Percentiles rank a stretch among this genome's conserved stretches.
Conservation (phyloP, 2,797 vertebrate species). For the Chrysolophus pictus region DNA sequence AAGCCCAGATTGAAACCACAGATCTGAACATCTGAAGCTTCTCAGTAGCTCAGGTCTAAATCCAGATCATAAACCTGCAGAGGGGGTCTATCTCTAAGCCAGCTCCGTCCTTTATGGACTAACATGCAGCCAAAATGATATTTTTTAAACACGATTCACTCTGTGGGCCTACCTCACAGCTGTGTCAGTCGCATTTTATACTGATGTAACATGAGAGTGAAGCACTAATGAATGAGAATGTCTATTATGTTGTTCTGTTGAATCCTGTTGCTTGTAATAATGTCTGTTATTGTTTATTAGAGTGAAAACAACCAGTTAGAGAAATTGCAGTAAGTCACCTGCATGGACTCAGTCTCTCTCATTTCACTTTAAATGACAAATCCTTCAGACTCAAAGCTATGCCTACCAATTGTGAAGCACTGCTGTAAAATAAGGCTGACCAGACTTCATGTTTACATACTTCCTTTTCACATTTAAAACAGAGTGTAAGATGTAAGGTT, state of each 20-base stretch:
- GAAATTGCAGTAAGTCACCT: background rate
- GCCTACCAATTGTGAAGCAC: background rate
- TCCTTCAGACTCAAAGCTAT: background rate
- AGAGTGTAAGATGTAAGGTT: background rate
- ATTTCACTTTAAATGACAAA: background rate
- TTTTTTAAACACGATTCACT: background rate
- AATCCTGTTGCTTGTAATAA: background rate
- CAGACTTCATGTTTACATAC: background rate
- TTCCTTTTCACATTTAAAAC: background rate
- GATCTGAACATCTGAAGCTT: background rate
- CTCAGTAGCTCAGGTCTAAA: background rate
- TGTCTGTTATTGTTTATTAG: background rate
- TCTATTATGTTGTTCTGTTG: background rate
- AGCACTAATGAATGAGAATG: background rate
- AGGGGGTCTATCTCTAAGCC: background rate
- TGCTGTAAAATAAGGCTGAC: background rate
- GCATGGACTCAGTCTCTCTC: background rate
- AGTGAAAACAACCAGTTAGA: background rate
- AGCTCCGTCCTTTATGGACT: background rate
- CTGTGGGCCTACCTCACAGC: background rate
- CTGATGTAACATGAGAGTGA: background rate
- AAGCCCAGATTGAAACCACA: background rate
- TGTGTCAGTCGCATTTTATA: background rate
- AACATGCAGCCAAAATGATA: background rate
- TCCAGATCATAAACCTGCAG: slow-evolving; percentile 11